Evolutionary conservation across 2,797 vertebrate genomes (phyloP).

Genomic region (Miichthys miiuy): DNA sequence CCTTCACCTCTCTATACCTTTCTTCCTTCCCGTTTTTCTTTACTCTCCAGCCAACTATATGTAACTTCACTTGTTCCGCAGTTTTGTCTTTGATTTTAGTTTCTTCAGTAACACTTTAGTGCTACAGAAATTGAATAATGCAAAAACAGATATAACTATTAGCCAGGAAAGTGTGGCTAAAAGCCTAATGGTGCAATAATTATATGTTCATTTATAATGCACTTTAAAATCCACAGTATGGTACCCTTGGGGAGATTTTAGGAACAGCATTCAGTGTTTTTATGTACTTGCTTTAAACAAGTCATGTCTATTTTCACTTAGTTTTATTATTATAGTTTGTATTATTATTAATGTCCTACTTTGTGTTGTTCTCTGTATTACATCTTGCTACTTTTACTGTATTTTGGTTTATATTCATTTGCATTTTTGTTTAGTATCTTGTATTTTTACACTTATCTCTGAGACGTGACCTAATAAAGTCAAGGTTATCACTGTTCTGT

Average conservation of each 20-base stretch:
- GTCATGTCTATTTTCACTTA: neutral
- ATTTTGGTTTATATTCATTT: neutral
- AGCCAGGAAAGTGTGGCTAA: constrained; percentile 11
- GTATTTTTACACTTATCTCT: neutral
- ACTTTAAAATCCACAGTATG: constrained; percentile 8
- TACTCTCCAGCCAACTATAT: constrained; percentile 6
- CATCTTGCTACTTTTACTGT: neutral
- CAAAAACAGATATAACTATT: constrained; percentile 5
- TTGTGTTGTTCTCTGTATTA: neutral
- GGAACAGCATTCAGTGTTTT: neutral
- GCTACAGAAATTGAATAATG: neutral
- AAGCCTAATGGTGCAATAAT: neutral
- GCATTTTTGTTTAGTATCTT: neutral
- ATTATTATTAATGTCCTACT: neutral
- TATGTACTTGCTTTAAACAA: neutral
- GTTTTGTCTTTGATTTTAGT: constrained; percentile 11
- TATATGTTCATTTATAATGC: neutral
- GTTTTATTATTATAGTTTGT: constrained; percentile 8
- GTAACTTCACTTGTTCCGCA: constrained; percentile 28
- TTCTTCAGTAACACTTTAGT: neutral
- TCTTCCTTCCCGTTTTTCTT: neutral
- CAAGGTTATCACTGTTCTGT: neutral
- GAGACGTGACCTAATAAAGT: neutral
- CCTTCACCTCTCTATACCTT: constrained; percentile 35
- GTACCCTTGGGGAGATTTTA: neutral